phyloP scores from a whole-genome alignment of 2,797 vertebrate genomes.

The Falco rusticolus region DNA sequence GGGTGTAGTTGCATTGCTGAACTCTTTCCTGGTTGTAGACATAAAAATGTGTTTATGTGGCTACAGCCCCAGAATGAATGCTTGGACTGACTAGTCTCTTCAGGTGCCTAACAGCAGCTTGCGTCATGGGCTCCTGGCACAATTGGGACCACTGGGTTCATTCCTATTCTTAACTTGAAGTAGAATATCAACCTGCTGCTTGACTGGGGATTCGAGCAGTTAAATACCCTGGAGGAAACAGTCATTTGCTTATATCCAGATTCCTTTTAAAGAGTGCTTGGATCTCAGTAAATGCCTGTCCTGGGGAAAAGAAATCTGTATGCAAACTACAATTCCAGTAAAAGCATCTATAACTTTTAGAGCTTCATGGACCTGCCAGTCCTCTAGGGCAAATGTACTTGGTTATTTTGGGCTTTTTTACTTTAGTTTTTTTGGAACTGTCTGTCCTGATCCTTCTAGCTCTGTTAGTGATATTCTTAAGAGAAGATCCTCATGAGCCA shows the following conservation, averaged over 20 bases:
- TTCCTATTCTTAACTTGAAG: neutral
- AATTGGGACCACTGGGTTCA: neutral
- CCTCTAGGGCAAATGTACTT: neutral
- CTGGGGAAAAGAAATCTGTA: constrained; percentile 29
- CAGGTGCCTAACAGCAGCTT: neutral
- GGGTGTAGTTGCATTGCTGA: neutral
- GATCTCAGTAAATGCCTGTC: constrained; percentile 2
- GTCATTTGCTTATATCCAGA: neutral
- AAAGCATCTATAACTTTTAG: constrained; percentile 18
- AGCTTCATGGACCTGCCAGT: constrained; percentile 22
- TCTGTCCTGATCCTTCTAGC: neutral
- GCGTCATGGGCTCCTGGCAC: neutral
- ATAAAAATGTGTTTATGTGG: neutral
- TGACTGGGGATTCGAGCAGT: neutral
- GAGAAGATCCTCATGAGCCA: constrained; percentile 11
- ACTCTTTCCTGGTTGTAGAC: neutral
- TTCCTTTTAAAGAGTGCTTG: constrained; percentile 12
- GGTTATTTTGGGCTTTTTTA: constrained; percentile 10
- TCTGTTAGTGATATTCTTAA: neutral
- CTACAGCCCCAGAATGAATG: neutral
- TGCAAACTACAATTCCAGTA: constrained; percentile 13
- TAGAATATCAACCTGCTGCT: neutral
- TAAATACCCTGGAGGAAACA: neutral
- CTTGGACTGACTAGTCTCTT: neutral
- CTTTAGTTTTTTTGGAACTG: constrained; percentile 17